Evolutionary conservation across 2,797 vertebrate species (phyloP).

Genomic region (Borostomias antarcticus): DNA sequence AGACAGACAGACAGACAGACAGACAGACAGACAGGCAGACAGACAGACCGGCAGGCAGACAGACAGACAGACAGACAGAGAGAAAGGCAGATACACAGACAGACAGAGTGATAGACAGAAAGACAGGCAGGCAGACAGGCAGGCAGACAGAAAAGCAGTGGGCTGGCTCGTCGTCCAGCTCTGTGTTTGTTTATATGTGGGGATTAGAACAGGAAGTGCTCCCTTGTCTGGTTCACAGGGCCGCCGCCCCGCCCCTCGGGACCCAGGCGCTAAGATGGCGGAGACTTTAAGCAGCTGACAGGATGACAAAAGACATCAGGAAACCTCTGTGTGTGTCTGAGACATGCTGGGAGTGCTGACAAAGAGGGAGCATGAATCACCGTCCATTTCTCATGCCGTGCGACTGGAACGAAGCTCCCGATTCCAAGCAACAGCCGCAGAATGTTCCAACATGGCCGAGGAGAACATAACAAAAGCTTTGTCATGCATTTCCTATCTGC

Average conservation of each 20-base stretch:
- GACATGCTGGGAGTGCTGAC: not conserved
- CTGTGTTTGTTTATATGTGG: constrained; percentile 42
- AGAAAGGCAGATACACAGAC: constrained; percentile 6
- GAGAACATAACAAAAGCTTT: constrained; percentile 30
- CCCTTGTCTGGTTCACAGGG: constrained; percentile 20
- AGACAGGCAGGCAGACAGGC: constrained; percentile 2
- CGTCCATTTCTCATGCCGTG: not conserved
- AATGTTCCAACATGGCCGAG: not conserved
- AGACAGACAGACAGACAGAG: constrained; percentile 45
- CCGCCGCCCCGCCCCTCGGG: not conserved
- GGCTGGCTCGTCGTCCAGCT: constrained; percentile 14
- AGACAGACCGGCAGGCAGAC: constrained; percentile 15
- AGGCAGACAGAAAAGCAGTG: constrained; percentile 39
- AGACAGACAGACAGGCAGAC: constrained; percentile 40
- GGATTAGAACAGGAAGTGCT: constrained; percentile 19
- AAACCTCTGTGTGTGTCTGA: not conserved
- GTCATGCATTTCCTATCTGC: too few species aligned
- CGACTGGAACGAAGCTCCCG: not conserved
- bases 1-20: constrained; percentile 7
- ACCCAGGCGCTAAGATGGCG: not conserved
- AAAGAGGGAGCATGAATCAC: not conserved
- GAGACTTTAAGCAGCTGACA: constrained; percentile 20
- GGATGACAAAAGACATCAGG: not conserved
- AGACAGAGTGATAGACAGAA: constrained; percentile 23
- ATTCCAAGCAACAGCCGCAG: not conserved